Base-by-base conservation (phyloP, 2,113 vertebrate genomes). In the Panthera tigris region DNA sequence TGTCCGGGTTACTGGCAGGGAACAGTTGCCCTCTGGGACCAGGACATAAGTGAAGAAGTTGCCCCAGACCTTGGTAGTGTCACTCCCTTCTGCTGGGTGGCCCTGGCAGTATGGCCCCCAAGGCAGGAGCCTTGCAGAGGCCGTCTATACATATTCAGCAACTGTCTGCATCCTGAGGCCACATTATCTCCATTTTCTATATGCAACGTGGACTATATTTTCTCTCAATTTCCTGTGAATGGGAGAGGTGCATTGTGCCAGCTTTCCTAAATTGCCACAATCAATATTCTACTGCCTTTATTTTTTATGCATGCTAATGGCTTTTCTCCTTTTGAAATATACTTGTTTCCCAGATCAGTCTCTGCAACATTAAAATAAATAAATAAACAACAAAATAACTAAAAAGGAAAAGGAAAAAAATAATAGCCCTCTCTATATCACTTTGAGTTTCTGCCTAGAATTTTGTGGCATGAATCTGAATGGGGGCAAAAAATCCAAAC, bases 281-380 rank as follows among this genome's bases (percentile, higher is more conserved):
- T 95, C 96, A 89, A 36, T 98, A 94, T 96, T 95, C 87, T 61
- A 14, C 21, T 63, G 87, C 89, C 80, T 95, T 97, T 95, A 93
- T 95, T 96, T 97, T 89, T 94, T 97, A 91, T 89, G 90, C 73
- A 91, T 55, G 41, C 76, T 96, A 86, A 95, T 97, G 88, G 79
- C 57, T 96, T 96, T 76, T 41, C 79, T 89, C 33, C 73, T 76
- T 73, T 95, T 57, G 94, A 96, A 84, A 65, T 84, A 29, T 65
- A 21, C 39, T 63, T 92, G 76, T 96, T 96, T 96, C 68, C 80
- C 50, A 41, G 74, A 68, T 73, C 36, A 55, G 80, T 78, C 90
- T 97, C 96, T 68, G 33, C 66, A 90, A 85, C 29, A 21, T 95
- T 92, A 85, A 91, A 89, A 63, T 23, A 61, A 33, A 74, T 41